Evolutionary conservation across 1,140 invertebrate species (phyloP), one percentile per base, ranked within the genome.

Genomic region (Sycophaga agraensis): DNA sequence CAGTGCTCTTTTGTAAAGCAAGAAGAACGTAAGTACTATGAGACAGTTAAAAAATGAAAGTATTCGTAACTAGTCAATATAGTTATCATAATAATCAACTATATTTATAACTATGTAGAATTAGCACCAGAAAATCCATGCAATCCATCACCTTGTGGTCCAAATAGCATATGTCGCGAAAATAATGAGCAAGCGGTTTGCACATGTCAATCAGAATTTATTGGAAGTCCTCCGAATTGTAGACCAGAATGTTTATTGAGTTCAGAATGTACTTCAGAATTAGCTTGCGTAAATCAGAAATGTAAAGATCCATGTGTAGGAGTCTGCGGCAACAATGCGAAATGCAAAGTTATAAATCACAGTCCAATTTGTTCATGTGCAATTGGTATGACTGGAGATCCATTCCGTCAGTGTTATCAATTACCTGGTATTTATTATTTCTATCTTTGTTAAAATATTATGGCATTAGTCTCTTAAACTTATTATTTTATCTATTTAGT

Each of bases 81-180:
- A 1, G 17, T 37, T 24, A 54, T 7, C 19, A 56, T 19, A 43
- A 35, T 17, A 22, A 22, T 22, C 24, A 46, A 46, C 14, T 19
- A n/a, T 53, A 42, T 54, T 12, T 19, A 17, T 19, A 43, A 55
- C 17, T 11, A 12, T 60, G 0, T 9, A 59, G 39, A 14, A 22
- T 12, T 9, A 40, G 6, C 24, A 49, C 2, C 14, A n/a, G 22
- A 63, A 66, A 76, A 84, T 63, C 84, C 86, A 6, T 91, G 89
- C 70, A 79, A 80, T 48, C 87, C 87, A 14, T 87, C 86, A 34
- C 89, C 89, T 4, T 91, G 89, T 73, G 88, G 88, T 49, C 78
- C 83, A 1, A 88, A 89, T 66, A 87, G 86, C 51, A 71, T 85
- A 55, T 90, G 87, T 69, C 81, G 83, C 66, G 83, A 86, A 71